Conservation (phyloP, 2,888 invertebrate species). For the Ctenicera cuprea region DNA sequence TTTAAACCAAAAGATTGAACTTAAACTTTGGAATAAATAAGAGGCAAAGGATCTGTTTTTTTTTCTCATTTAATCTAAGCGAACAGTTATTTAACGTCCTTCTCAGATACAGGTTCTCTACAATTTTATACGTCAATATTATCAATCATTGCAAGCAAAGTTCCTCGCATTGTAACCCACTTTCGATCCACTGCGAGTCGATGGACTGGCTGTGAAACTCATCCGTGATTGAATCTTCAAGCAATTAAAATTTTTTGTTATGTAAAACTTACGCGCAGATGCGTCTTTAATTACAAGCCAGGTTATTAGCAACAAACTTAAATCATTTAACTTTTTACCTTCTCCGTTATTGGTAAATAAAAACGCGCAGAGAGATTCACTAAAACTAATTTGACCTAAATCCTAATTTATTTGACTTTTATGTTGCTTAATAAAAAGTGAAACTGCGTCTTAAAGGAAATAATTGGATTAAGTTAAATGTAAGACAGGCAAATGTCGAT, state of each 20-base stretch:
- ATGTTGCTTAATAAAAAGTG: conserved; percentile 17
- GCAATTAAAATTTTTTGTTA: conserved; percentile 30
- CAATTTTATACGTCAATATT: not conserved
- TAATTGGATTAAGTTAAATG: not conserved
- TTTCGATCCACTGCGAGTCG: conserved; percentile 30
- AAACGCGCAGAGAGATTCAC: not conserved
- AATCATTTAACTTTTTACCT: conserved; percentile 6
- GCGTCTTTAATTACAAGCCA: not conserved
- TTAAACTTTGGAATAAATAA: no score
- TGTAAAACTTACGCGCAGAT: not conserved
- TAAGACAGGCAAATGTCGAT: not conserved
- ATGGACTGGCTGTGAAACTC: conserved; percentile 37
- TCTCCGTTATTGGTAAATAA: not conserved
- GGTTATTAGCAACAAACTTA: not conserved
- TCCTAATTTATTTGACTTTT: not conserved
- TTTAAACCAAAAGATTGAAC: no score
- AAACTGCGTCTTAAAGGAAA: conserved; percentile 1
- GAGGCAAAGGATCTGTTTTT: no score
- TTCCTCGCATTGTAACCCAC: conserved; percentile 34
- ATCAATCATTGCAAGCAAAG: conserved; percentile 20
- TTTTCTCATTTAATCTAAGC: no score
- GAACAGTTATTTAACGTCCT: no score
- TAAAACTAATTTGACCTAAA: conserved; percentile 4
- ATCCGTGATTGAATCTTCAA: conserved; percentile 30
- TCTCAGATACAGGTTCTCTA: no score